Evolutionary conservation across 2,888 invertebrate genomes (phyloP), one percentile per base, ranked within the genome.

Genomic region (Lissonota sp.): DNA sequence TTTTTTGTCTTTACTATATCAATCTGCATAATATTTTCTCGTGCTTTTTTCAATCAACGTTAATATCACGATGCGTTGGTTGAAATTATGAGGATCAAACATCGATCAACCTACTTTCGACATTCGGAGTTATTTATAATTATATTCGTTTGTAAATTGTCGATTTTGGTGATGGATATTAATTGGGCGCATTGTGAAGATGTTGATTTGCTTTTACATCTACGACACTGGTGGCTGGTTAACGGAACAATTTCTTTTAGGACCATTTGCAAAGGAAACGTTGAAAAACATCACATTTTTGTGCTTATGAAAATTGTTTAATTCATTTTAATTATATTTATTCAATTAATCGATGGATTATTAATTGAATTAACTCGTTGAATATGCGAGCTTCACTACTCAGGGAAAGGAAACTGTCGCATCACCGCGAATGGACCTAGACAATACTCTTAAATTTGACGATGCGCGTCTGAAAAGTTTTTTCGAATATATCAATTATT

Each of bases 321-420:
- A 53, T 53, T 7, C 5, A 14, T 6, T 53, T 53, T 14, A 53
- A 26, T 26, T 26, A 26, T 26, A 26, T 1, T 26, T 26, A 26
- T 3, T 26, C 1, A 26, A 26, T 26, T 26, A 26, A 26, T 26
- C 26, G 26, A 26, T 26, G 26, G 26, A 26, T 2, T 53, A 12
- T 12, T 6, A 4, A 7, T 53, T 53, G 26, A 26, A 26, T 26
- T 26, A 26, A 26, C 26, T 39, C 51, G 39, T 39, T 49, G n/a
- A 57, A 57, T 26, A 5, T 14, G 64, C 49, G 64, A 51, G 12
- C 49, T 49, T 14, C 49, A 49, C 10, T 6, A 42, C 46, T 71
- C 62, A 53, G 51, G 60, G 16, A 71, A 39, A 37, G 39, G n/a
- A 66, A 37, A 39, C 39, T 26, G 39, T 40, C 6, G 53, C 53